phyloP scores from a whole-genome alignment of 2,888 invertebrate species.

The Morinoia aosen region DNA sequence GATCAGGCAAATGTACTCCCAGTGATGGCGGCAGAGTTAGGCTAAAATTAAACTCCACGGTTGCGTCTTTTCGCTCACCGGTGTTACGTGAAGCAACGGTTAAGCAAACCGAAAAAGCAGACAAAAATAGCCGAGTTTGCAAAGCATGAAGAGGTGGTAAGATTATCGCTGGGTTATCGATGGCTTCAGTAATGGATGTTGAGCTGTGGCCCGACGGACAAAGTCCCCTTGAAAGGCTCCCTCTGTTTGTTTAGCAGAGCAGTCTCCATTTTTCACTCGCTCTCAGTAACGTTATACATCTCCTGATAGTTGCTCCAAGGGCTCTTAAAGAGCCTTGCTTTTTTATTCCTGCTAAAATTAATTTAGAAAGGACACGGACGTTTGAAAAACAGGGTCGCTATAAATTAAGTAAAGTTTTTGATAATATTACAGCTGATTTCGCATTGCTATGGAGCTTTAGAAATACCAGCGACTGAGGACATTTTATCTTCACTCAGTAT shows the following conservation, averaged over 20 bases:
- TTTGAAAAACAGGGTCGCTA: background rate
- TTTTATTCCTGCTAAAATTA: background rate
- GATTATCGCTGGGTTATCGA: constrained; percentile 51
- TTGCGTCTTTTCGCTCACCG: background rate
- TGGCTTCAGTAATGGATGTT: constrained; percentile 38
- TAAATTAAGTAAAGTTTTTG: background rate
- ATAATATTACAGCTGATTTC: background rate
- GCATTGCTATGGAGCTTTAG: background rate
- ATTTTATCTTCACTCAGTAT: background rate
- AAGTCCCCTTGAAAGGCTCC: constrained; percentile 49
- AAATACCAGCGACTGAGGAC: background rate
- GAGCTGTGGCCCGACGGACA: constrained; percentile 35
- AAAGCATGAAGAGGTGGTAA: constrained; percentile 43
- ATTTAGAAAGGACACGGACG: background rate
- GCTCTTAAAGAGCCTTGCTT: background rate
- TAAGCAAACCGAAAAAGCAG: background rate
- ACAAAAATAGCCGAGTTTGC: constrained; percentile 31
- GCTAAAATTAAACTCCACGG: constrained; percentile 21
- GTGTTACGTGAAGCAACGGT: background rate
- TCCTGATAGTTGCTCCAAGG: constrained; percentile 7
- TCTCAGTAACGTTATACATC: constrained; percentile 42
- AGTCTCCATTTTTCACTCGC: constrained; percentile 48
- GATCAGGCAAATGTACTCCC: constrained; percentile 16
- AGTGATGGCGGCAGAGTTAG: background rate
- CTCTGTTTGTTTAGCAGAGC: constrained; percentile 44